A percentile compares a stretch with the other conserved stretches of the same genome.
Evolutionary conservation across 1,140 invertebrate species (phyloP).

Genomic region (Nylanderia fulva): DNA sequence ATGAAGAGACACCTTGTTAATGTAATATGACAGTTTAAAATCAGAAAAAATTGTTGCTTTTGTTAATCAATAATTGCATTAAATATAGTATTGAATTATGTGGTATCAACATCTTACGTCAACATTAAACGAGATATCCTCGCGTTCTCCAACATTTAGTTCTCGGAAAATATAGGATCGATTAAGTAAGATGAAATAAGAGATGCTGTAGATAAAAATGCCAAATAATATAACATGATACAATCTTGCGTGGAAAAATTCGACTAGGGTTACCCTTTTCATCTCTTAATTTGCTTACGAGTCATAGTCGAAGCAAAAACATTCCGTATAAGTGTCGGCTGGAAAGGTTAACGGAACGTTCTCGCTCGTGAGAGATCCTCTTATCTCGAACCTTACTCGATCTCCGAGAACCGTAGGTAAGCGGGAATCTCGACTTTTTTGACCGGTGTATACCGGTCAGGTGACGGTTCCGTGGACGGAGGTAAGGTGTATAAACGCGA

Average conservation of each 20-base stretch:
- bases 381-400: constrained; percentile 65
- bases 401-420: constrained; percentile 65
- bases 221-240: background rate
- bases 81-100: no score
- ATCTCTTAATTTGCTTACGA: constrained; percentile 11
- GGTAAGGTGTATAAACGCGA: constrained; percentile 2
- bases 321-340: background rate
- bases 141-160: no score
- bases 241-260: background rate
- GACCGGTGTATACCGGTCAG: constrained; percentile 36
- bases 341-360: constrained; percentile 56
- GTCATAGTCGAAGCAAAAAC: background rate
- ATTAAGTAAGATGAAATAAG: no score
- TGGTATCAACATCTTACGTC: no score
- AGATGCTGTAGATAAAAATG: no score
- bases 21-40: no score
- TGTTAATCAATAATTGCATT: no score
- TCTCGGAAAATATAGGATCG: no score
- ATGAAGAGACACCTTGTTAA: no score
- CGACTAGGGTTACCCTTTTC: background rate
- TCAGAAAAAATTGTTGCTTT: no score
- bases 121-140: no score
- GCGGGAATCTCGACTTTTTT: constrained; percentile 67
- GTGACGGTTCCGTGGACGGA: constrained; percentile 34
- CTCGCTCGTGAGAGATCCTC: constrained; percentile 52